Percentiles rank a stretch among this genome's conserved stretches.
phyloP scores from a whole-genome alignment of 2,888 invertebrate species.

The Apamea crenata region DNA sequence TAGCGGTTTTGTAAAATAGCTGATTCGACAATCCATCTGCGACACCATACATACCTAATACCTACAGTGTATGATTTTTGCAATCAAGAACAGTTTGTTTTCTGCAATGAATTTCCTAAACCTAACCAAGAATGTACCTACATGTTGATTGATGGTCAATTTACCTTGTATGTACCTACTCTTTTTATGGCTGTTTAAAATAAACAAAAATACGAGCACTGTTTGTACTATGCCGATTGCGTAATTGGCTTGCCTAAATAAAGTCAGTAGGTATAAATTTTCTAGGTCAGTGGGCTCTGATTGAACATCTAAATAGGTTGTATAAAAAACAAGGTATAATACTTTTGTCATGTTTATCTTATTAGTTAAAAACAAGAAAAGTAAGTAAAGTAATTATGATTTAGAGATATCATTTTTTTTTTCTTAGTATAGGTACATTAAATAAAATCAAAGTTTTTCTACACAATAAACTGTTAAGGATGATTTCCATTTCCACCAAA shows the following conservation, averaged over 20 bases:
- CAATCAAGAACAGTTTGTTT: not conserved
- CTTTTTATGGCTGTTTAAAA: not conserved
- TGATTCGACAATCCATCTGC: no score
- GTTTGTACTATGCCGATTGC: not conserved
- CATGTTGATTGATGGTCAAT: not conserved
- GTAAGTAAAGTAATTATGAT: constrained; percentile 14
- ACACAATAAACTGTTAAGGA: constrained; percentile 7
- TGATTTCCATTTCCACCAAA: no score
- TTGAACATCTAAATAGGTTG: not conserved
- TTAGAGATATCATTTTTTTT: constrained; percentile 12
- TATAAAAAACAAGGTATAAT: not conserved
- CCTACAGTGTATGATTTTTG: not conserved
- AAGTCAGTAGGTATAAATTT: not conserved
- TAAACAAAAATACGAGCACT: not conserved
- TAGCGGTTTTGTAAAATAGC: no score
- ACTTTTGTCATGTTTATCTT: constrained; percentile 19
- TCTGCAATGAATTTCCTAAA: not conserved
- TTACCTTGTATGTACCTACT: not conserved
- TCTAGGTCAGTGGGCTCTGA: not conserved
- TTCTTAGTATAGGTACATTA: constrained; percentile 4
- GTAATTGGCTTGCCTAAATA: not conserved
- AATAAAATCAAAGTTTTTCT: constrained; percentile 17
- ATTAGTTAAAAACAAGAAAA: constrained; percentile 20
- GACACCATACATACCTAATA: not conserved
- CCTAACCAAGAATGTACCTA: not conserved